A percentile compares a stretch with the other conserved stretches of the same genome.
Evolutionary conservation across 2,888 invertebrate species (phyloP).

Genomic region (Metacarcinus magister): DNA sequence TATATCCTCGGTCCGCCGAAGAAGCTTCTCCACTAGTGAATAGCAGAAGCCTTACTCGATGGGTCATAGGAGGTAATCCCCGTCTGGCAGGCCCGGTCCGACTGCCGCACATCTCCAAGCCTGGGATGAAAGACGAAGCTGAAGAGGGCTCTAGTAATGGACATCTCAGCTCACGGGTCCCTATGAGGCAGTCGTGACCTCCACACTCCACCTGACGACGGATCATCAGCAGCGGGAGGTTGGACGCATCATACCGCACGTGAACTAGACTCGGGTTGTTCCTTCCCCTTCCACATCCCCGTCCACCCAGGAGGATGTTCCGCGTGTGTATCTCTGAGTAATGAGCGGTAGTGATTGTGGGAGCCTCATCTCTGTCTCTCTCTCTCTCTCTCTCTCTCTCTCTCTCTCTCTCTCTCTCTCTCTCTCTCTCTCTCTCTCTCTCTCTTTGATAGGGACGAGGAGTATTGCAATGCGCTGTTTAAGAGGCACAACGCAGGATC

Average conservation of each 20-base stretch:
- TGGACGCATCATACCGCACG: neutral
- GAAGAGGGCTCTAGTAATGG: neutral
- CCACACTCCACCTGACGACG: neutral
- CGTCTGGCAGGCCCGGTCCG: neutral
- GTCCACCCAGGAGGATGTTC: neutral
- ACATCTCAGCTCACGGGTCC: conserved; percentile 1
- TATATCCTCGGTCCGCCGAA: neutral
- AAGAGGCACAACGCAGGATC: conserved; percentile 32
- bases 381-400: neutral
- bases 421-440: conserved; percentile 28
- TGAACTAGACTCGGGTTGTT: neutral
- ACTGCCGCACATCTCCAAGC: conserved; percentile 7
- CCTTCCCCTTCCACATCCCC: neutral
- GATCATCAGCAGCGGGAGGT: neutral
- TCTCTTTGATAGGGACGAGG: neutral
- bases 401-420: conserved; percentile 28
- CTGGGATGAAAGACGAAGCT: conserved; percentile 1
- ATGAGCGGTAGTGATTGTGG: neutral
- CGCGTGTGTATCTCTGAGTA: neutral
- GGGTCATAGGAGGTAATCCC: conserved; percentile 33
- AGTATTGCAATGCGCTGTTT: conserved; percentile 9
- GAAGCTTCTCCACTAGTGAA: conserved; percentile 10
- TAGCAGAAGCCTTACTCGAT: conserved; percentile 28
- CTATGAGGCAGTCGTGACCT: neutral
- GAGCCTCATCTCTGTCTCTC: neutral